phyloP scores from a whole-genome alignment of 2,888 invertebrate genomes.

The Dolichomitus sp. region DNA sequence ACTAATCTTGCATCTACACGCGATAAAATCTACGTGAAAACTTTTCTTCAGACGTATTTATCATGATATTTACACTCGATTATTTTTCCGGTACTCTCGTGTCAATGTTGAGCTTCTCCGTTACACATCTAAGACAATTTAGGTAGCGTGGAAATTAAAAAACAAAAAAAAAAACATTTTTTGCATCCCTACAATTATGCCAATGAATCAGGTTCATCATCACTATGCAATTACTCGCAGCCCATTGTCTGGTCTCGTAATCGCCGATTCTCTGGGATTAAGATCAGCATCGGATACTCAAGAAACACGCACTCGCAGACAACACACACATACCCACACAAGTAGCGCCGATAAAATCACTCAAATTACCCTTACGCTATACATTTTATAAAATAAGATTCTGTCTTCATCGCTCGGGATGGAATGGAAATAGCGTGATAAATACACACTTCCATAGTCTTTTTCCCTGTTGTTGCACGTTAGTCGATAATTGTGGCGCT shows the following conservation, averaged over 20 bases:
- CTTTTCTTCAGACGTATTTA: constrained; percentile 48
- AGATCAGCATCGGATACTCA: constrained; percentile 12
- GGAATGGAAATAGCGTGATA: constrained; percentile 57
- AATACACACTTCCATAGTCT: constrained; percentile 50
- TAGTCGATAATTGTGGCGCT: constrained; percentile 52
- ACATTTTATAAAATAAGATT: constrained; percentile 60
- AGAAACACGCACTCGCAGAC: constrained; percentile 35
- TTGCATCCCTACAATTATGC: constrained; percentile 52
- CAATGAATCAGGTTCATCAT: constrained; percentile 52
- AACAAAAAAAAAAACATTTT: constrained; percentile 3
- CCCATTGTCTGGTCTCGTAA: constrained; percentile 47
- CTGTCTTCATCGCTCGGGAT: constrained; percentile 44
- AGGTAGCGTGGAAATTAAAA: background rate
- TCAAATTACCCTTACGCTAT: constrained; percentile 50
- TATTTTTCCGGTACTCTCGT: constrained; percentile 28
- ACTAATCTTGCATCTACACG: constrained; percentile 33
- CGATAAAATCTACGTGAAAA: constrained; percentile 49
- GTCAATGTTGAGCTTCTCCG: constrained; percentile 51
- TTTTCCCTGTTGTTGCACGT: constrained; percentile 54
- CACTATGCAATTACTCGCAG: constrained; percentile 39
- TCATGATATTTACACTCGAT: constrained; percentile 62
- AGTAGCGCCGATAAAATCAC: constrained; percentile 59
- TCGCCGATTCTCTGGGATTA: constrained; percentile 31
- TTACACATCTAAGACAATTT: constrained; percentile 25
- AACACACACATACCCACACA: constrained; percentile 35